phyloP scores from a whole-genome alignment of 2,797 vertebrate genomes.

The Glyptemys insculpta region DNA sequence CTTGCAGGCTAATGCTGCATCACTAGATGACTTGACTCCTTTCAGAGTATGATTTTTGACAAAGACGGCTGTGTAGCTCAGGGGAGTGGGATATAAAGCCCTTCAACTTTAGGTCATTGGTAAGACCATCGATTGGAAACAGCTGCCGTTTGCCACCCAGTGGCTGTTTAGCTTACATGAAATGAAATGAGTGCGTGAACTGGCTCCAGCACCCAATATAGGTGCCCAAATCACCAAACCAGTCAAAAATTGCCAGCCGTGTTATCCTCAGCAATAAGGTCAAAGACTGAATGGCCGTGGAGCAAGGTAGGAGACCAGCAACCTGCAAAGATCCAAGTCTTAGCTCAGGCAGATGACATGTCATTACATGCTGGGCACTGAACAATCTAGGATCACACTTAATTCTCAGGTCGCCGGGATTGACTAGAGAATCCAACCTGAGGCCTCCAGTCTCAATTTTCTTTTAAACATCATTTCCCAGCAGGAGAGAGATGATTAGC shows the following conservation, averaged over 20 bases:
- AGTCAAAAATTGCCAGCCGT: background rate
- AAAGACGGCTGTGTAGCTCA: background rate
- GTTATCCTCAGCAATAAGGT: background rate
- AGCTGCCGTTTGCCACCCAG: background rate
- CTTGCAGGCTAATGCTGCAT: constrained; percentile 39
- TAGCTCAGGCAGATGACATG: background rate
- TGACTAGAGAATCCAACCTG: background rate
- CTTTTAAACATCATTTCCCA: background rate
- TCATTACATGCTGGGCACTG: background rate
- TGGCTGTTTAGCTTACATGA: constrained; percentile 25
- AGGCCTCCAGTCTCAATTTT: background rate
- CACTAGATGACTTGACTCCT: constrained; percentile 28
- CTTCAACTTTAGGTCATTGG: background rate
- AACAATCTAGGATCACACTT: background rate
- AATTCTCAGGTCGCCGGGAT: background rate
- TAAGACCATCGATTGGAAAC: constrained; percentile 26
- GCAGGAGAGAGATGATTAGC: background rate
- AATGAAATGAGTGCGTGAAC: background rate
- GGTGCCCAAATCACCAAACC: background rate
- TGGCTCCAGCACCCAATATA: background rate
- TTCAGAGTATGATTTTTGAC: constrained; percentile 25
- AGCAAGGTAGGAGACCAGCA: background rate
- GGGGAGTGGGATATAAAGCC: background rate
- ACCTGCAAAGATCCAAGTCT: background rate
- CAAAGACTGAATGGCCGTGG: background rate